Evolutionary conservation across 2,113 vertebrate species (phyloP), one percentile per base, ranked within the genome.

Genomic region (Lathamus discolor): DNA sequence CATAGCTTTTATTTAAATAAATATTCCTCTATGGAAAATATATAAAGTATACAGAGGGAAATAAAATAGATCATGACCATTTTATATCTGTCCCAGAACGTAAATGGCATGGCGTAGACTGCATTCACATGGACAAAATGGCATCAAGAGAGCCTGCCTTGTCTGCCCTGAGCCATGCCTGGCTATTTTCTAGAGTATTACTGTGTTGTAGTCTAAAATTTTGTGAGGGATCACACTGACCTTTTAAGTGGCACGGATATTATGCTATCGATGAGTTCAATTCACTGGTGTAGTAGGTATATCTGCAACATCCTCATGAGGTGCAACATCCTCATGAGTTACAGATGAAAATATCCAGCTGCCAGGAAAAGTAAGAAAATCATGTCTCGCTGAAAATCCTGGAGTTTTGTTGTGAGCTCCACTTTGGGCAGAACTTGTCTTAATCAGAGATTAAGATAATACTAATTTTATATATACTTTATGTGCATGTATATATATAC

Each of bases 401-500:
- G 16, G 27, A 48, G 13, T 11, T 76, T 82, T 85, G 6, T 33
- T 51, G 7, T 35, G 12, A 8, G 7, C 9, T 84, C 29, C 8
- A 39, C 3, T 82, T 91, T 14, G 9, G 10, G 7, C 4, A 41
- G 48, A 79, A 19, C 72, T 84, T 79, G 3, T 5, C 17, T 74
- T 68, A 78, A 79, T 24, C 8, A n/a, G 6, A 55, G 20, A 51
- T 33, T 29, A 64, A 18, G 9, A 23, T 54, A 19, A 19, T 17
- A n/a, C 5, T 18, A 43, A 23, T 55, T 67, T 57, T 63, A 8
- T 13, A 16, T 15, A 17, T 41, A 43, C 20, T 8, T 44, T 48
- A 2, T 52, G 3, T 19, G 3, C 12, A 2, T 18, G 2, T n/a
- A 3, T 27, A 8, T 27, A 8, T 13, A 1, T 37, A 7, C 23